Percentiles rank a stretch among this genome's conserved stretches.
Conservation (phyloP, 2,888 invertebrate genomes). For the Trissolcus japonicus region DNA sequence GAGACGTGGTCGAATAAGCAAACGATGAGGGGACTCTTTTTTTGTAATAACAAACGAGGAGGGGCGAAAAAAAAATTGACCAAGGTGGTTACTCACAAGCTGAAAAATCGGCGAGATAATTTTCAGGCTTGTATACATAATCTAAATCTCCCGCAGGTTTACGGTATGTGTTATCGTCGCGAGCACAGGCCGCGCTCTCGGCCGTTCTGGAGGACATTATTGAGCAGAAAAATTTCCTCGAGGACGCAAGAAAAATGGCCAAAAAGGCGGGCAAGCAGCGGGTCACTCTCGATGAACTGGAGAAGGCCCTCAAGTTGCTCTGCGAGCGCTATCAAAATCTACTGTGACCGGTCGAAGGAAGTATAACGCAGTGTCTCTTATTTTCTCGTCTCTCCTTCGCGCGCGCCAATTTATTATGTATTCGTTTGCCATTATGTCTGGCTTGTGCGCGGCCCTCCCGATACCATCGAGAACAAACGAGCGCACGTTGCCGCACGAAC, state of each 20-base stretch:
- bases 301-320: conserved; percentile 69
- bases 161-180: conserved; percentile 66
- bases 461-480: conserved; percentile 29
- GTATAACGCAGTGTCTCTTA: neutral
- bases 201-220: conserved; percentile 70
- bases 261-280: conserved; percentile 66
- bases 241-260: conserved; percentile 70
- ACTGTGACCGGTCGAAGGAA: conserved; percentile 6
- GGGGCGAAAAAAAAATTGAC: conserved; percentile 3
- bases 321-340: conserved; percentile 63
- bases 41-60: too few species aligned
- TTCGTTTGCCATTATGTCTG: conserved; percentile 26
- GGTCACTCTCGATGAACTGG: conserved; percentile 68
- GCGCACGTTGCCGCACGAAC: conserved; percentile 17
- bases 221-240: conserved; percentile 70
- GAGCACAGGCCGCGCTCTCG: conserved; percentile 68
- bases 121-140: conserved; percentile 44
- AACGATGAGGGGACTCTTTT: neutral
- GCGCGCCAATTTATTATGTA: conserved; percentile 39
- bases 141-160: conserved; percentile 61
- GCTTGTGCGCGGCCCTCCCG: conserved; percentile 32
- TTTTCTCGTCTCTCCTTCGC: conserved; percentile 10
- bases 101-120: conserved; percentile 41
- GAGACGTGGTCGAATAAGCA: neutral
- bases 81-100: conserved; percentile 12